These are phyloP conservation scores for Acrossocheilus wenchowensis DNA, from an alignment of 2,797 vertebrate genomes.

Conservation along the genomic window DNA sequence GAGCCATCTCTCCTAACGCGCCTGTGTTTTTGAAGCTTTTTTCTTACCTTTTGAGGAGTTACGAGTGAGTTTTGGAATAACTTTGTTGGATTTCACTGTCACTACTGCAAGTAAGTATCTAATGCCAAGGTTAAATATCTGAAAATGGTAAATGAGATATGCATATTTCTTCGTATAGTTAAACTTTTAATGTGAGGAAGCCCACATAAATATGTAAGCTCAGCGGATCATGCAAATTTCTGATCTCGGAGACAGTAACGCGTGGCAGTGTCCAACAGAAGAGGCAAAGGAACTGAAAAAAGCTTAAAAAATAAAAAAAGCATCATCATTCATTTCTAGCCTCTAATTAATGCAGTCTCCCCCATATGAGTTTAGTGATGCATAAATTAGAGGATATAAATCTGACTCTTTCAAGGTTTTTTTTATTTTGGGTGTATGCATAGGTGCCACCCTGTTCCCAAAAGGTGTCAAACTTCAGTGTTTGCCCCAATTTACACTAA, in stretches of 20 bases:
- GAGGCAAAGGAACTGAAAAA: background rate
- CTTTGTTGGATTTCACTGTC: conserved; percentile 27
- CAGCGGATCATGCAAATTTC: conserved; percentile 12
- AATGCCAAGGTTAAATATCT: background rate
- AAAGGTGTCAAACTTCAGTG: conserved; percentile 21
- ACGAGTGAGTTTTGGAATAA: conserved; percentile 22
- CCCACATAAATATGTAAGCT: background rate
- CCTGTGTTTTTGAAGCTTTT: background rate
- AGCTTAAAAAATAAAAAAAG: background rate
- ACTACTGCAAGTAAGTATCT: conserved; percentile 30
- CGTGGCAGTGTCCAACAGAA: conserved; percentile 47
- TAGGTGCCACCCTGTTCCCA: conserved; percentile 8
- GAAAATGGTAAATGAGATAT: background rate
- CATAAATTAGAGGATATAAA: background rate
- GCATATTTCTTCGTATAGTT: background rate
- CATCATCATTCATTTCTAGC: background rate
- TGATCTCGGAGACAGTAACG: conserved; percentile 36
- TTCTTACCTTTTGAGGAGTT: background rate
- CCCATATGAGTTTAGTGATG: background rate
- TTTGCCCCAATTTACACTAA: conserved; percentile 18
- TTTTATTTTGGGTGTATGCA: background rate
- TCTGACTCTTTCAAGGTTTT: background rate
- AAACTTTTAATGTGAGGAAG: background rate
- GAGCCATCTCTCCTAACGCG: conserved; percentile 10
- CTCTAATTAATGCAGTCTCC: background rate